phyloP scores from a whole-genome alignment of 2,113 vertebrate species.

The Pseudorhombus dupliciocellatus region DNA sequence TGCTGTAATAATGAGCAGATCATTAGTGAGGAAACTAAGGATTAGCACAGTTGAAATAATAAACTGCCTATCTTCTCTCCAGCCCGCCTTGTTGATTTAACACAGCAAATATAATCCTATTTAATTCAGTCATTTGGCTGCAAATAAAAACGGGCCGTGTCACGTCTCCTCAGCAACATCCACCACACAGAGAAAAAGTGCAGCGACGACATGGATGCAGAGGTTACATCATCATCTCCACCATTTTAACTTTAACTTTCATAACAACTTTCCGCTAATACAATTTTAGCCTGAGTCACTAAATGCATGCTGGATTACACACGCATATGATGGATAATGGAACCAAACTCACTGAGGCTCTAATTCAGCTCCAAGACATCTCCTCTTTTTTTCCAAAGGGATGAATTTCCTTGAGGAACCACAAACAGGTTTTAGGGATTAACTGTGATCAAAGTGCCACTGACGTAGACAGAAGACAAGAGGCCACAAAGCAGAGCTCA shows the following conservation, averaged over 20 bases:
- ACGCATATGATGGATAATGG: background rate
- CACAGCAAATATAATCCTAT: constrained; percentile 29
- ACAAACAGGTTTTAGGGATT: constrained; percentile 16
- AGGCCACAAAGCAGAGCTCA: background rate
- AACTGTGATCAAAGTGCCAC: constrained; percentile 30
- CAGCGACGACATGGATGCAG: background rate
- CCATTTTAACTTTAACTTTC: background rate
- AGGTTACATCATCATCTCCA: background rate
- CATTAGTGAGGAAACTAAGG: constrained; percentile 27
- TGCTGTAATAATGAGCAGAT: constrained; percentile 21
- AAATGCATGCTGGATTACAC: background rate
- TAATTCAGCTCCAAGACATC: background rate
- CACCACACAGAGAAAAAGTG: background rate
- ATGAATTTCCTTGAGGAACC: background rate
- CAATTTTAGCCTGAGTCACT: background rate
- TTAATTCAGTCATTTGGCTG: constrained; percentile 30
- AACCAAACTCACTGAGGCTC: background rate
- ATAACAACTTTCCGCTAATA: background rate
- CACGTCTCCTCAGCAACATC: background rate
- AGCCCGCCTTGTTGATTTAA: constrained; percentile 9
- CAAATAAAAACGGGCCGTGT: constrained; percentile 10
- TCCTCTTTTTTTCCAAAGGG: background rate
- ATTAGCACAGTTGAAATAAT: constrained; percentile 34
- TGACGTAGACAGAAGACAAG: constrained; percentile 5
- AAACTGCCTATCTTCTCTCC: constrained; percentile 15